Conservation (phyloP, 2,113 vertebrate species). For the Saiga tatarica region DNA sequence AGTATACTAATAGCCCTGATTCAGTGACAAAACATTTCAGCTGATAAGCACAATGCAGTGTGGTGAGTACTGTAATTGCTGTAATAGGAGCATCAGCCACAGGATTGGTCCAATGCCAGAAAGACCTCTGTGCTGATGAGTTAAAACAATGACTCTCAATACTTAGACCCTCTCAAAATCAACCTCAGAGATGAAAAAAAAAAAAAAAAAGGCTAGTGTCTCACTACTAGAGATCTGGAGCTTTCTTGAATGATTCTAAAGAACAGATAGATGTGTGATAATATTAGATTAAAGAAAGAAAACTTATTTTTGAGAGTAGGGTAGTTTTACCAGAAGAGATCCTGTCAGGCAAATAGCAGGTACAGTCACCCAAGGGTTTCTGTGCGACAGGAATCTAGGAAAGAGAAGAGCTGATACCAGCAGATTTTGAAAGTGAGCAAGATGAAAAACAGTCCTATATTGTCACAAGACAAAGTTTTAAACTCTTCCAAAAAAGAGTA, state of each 20-base stretch:
- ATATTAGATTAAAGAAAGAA: background rate
- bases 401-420: background rate
- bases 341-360: background rate
- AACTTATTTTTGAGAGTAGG: background rate
- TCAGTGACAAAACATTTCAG: background rate
- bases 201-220: background rate
- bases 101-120: background rate
- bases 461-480: background rate
- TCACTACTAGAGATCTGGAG: background rate
- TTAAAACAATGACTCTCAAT: background rate
- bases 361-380: background rate
- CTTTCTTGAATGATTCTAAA: background rate
- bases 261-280: background rate
- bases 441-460: background rate
- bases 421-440: background rate
- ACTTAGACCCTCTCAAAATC: background rate
- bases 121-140: background rate
- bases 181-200: background rate
- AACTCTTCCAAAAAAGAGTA: background rate
- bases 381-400: background rate
- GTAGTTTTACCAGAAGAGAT: background rate
- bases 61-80: background rate
- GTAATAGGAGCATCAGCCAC: accelerated
- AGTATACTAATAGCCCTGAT: background rate
- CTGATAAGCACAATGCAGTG: background rate